Conservation (phyloP, 64 coral and sea anemone genomes). For the Trachythela sp. region DNA sequence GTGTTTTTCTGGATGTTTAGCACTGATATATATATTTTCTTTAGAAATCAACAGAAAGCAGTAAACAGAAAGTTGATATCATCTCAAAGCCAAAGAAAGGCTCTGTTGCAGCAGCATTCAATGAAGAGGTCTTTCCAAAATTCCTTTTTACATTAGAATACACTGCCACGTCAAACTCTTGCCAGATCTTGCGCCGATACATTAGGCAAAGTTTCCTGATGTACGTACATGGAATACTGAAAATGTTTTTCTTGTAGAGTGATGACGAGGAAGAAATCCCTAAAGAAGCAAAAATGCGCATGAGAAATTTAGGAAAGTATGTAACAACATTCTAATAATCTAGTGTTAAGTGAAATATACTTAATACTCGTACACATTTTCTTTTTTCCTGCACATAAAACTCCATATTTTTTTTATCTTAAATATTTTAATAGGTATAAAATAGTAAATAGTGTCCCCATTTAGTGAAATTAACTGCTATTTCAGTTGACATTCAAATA, state of each 20-base stretch:
- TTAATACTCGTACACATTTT: too few species aligned
- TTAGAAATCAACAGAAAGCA: conserved; percentile 69
- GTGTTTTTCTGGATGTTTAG: neutral
- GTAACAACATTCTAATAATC: neutral
- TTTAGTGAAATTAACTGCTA: too few species aligned
- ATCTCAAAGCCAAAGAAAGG: conserved; percentile 57
- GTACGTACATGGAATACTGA: neutral
- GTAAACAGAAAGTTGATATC: conserved; percentile 58
- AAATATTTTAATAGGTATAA: too few species aligned
- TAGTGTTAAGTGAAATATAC: too few species aligned
- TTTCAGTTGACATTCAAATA: too few species aligned
- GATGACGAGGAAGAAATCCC: conserved; percentile 97
- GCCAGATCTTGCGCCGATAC: neutral
- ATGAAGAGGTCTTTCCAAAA: conserved; percentile 53
- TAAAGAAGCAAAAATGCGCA: conserved; percentile 96
- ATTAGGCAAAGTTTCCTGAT: neutral
- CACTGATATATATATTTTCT: neutral
- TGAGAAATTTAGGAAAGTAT: conserved; percentile 97
- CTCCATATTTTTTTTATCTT: neutral
- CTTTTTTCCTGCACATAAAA: too few species aligned
- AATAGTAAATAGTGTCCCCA: too few species aligned
- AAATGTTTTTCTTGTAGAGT: conserved; percentile 51
- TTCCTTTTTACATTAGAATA: neutral
- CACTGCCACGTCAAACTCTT: neutral
- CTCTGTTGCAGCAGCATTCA: conserved; percentile 73